phyloP scores from a whole-genome alignment of 2,888 invertebrate genomes.

The Napeogenes inachia region DNA sequence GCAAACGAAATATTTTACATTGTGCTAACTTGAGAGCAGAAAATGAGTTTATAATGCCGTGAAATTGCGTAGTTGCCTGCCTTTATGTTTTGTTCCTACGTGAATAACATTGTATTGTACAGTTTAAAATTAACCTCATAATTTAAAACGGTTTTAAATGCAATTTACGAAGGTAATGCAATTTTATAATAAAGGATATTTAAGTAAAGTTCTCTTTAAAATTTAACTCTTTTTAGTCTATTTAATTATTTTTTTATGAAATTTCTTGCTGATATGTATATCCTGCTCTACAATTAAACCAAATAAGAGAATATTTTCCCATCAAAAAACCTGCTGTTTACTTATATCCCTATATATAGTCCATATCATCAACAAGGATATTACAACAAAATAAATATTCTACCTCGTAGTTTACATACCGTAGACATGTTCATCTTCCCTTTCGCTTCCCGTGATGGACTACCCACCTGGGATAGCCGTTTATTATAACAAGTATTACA shows the following conservation, averaged over 20 bases:
- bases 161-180: not conserved
- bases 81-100: constrained; percentile 26
- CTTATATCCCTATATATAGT: no score
- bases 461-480: no score
- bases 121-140: constrained; percentile 22
- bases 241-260: no score
- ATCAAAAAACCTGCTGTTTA: not conserved
- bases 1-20: constrained; percentile 48
- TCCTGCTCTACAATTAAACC: not conserved
- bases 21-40: constrained; percentile 36
- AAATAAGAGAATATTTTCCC: no score
- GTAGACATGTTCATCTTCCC: constrained; percentile 15
- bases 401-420: constrained; percentile 9
- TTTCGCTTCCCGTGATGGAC: not conserved
- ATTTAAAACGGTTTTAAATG: constrained; percentile 12
- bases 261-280: not conserved
- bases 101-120: constrained; percentile 26
- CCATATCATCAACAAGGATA: no score
- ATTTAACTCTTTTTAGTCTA: not conserved
- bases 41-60: constrained; percentile 57
- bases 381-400: constrained; percentile 6
- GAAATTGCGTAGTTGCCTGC: constrained; percentile 45
- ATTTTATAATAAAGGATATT: constrained; percentile 1
- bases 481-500: no score
- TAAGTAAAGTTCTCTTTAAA: not conserved